phyloP scores from a whole-genome alignment of 1,140 invertebrate genomes.

The Zophobas morio region DNA sequence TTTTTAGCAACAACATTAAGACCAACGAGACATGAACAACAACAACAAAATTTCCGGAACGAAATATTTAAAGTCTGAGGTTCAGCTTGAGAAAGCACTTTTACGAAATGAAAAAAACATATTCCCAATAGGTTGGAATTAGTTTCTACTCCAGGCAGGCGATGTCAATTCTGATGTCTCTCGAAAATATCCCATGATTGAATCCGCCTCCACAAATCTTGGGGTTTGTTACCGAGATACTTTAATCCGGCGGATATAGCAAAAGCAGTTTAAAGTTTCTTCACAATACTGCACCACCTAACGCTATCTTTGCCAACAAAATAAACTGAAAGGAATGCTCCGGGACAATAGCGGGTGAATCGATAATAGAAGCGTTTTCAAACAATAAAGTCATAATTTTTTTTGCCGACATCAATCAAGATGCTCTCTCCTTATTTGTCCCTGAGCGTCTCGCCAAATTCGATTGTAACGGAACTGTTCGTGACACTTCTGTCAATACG shows the following conservation, averaged over 20 bases:
- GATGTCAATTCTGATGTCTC: no score
- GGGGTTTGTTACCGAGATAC: background rate
- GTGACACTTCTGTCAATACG: conserved; percentile 39
- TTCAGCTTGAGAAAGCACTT: no score
- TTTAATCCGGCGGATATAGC: background rate
- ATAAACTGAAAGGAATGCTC: background rate
- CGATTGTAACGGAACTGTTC: conserved; percentile 32
- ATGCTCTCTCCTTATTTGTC: conserved; percentile 27
- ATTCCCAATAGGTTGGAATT: no score
- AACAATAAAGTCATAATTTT: conserved; percentile 42
- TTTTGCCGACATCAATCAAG: conserved; percentile 32
- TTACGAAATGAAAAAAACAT: no score
- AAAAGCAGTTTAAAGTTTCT: background rate
- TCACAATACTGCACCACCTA: conserved; percentile 8
- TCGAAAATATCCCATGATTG: background rate
- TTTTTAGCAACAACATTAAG: no score
- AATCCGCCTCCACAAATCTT: background rate
- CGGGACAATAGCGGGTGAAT: conserved; percentile 3
- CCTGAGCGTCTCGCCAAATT: conserved; percentile 32
- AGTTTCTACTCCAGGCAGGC: no score
- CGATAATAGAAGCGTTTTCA: conserved; percentile 41
- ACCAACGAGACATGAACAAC: no score
- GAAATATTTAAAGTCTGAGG: no score
- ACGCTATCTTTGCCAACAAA: conserved; percentile 31
- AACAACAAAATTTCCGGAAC: no score